Percentiles rank a stretch among this genome's conserved stretches.
Conservation (phyloP, 2,113 vertebrate species). For the Petrocephalus zakoni region DNA sequence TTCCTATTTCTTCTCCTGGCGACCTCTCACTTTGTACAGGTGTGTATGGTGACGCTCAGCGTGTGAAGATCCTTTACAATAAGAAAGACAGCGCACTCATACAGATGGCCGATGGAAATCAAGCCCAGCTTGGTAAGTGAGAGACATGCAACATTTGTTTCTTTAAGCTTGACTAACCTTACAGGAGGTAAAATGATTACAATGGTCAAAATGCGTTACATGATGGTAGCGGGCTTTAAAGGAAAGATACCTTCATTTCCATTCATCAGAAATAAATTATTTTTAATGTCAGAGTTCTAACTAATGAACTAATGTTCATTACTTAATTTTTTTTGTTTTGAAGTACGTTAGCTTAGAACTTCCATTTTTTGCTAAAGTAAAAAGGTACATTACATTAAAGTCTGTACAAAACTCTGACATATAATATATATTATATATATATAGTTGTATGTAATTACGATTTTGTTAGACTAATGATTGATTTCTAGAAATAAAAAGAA, state of each 20-base stretch:
- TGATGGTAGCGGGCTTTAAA: not conserved
- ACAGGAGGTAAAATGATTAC: not conserved
- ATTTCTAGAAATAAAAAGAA: not conserved
- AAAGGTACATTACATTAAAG: not conserved
- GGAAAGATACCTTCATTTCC: not conserved
- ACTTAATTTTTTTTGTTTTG: not conserved
- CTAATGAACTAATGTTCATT: too few relatives aligned
- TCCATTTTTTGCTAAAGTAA: not conserved
- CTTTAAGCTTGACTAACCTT: not conserved
- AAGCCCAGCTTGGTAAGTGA: constrained; percentile 90
- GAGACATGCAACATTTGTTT: not conserved
- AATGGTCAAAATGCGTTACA: not conserved
- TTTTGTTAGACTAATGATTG: not conserved
- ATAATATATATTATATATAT: too few relatives aligned
- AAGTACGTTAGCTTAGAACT: not conserved
- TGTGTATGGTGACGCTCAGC: constrained; percentile 97
- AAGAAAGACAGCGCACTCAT: constrained; percentile 99
- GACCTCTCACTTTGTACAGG: constrained; percentile 69
- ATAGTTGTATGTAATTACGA: not conserved
- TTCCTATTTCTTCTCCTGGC: constrained; percentile 58
- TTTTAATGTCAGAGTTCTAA: not conserved
- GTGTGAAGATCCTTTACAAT: constrained; percentile 99
- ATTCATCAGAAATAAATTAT: not conserved
- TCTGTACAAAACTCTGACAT: too few relatives aligned
- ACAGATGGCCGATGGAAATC: constrained; percentile 95